Evolutionary conservation across 2,888 invertebrate species (phyloP).

Genomic region (Poecilobothrus nobilitatus): DNA sequence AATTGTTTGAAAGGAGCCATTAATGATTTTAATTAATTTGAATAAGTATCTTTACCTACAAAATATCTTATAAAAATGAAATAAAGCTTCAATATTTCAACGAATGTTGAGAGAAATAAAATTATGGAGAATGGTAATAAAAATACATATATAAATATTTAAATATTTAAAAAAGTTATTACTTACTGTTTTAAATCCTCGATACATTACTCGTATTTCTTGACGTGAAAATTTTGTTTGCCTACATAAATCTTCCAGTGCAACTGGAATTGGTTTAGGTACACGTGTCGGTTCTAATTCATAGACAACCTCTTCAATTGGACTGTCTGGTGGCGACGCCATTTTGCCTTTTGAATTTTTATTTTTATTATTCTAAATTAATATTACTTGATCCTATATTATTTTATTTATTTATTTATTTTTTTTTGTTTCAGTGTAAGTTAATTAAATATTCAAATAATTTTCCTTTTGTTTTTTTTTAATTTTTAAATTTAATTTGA

Average conservation of each 20-base stretch:
- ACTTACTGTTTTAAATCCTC: constrained; percentile 74
- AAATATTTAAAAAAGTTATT: background rate
- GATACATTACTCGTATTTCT: constrained; percentile 94
- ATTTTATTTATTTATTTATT: background rate
- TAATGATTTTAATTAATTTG: too few relatives aligned
- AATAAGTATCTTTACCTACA: too few relatives aligned
- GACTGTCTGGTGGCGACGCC: constrained; percentile 81
- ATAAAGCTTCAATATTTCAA: too few relatives aligned
- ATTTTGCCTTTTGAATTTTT: constrained; percentile 41
- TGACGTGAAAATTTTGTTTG: constrained; percentile 92
- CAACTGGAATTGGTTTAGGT: constrained; percentile 76
- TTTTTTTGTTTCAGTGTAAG: too few relatives aligned
- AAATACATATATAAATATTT: background rate
- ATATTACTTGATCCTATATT: background rate
- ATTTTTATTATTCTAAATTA: background rate
- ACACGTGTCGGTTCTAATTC: constrained; percentile 69
- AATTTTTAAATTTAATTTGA: background rate
- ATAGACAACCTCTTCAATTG: constrained; percentile 77
- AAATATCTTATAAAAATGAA: too few relatives aligned
- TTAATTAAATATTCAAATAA: background rate
- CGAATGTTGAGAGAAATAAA: too few relatives aligned
- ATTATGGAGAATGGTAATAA: too few relatives aligned
- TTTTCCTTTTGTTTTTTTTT: background rate
- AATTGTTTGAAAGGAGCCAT: too few relatives aligned
- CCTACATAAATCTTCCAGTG: constrained; percentile 80